Percentiles rank a stretch among this genome's conserved stretches.
Evolutionary conservation across 92 coral and sea anemone genomes (phyloP).

Genomic region (Porites cylindrica): DNA sequence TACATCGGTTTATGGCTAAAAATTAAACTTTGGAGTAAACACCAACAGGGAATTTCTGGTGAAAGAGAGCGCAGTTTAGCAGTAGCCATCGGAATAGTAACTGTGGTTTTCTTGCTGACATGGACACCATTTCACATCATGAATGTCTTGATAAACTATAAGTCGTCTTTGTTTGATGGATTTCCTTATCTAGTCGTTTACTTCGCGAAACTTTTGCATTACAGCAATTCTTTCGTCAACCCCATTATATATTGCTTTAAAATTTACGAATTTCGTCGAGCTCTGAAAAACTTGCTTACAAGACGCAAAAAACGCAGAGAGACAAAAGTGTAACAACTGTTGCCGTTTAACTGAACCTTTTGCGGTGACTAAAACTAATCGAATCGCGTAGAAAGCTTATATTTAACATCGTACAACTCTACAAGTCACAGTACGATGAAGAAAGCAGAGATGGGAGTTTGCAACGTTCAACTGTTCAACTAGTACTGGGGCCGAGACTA

Average conservation of each 20-base stretch:
- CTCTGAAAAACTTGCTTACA: slow-evolving; percentile 48
- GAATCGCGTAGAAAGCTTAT: too few relatives aligned
- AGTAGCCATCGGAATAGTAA: slow-evolving; percentile 71
- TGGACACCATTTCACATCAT: slow-evolving; percentile 84
- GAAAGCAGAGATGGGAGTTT: too few relatives aligned
- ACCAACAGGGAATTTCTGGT: slow-evolving; percentile 40
- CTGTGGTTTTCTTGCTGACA: slow-evolving; percentile 69
- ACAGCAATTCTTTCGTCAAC: slow-evolving; percentile 80
- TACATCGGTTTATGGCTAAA: slow-evolving; percentile 77
- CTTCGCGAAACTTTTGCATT: slow-evolving; percentile 78
- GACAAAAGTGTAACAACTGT: slow-evolving; percentile 45
- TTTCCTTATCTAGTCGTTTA: slow-evolving; percentile 64
- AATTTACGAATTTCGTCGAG: slow-evolving; percentile 77
- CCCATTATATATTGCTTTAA: slow-evolving; percentile 82
- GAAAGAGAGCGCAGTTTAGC: slow-evolving; percentile 70
- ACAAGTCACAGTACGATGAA: too few relatives aligned
- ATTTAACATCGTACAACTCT: too few relatives aligned
- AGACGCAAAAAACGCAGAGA: slow-evolving; percentile 39
- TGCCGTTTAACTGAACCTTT: too few relatives aligned
- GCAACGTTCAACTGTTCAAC: too few relatives aligned
- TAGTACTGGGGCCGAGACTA: too few relatives aligned
- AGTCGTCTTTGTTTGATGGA: slow-evolving; percentile 28
- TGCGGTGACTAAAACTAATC: too few relatives aligned
- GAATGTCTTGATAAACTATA: slow-evolving; percentile 73
- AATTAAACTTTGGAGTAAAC: slow-evolving; percentile 56